These are phyloP conservation scores for Dascyllus trimaculatus DNA, from an alignment of 2,113 vertebrate genomes.

Conservation along the genomic window DNA sequence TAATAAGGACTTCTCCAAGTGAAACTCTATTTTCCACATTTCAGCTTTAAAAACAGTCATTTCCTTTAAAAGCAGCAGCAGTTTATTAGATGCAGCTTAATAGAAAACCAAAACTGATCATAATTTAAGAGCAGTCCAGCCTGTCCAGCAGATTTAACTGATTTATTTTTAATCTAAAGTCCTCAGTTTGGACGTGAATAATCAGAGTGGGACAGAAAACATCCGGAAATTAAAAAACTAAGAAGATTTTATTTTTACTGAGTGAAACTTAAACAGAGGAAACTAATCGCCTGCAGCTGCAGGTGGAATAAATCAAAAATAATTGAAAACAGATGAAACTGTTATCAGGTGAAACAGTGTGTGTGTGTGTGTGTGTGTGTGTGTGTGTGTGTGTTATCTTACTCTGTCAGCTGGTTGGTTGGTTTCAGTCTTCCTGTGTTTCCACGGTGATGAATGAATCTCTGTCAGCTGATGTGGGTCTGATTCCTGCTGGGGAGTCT, in stretches of 20 bases:
- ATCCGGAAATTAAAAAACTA: no score
- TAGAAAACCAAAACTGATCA: no score
- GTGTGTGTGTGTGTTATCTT: slow-evolving; percentile 32
- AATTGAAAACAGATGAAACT: slow-evolving; percentile 40
- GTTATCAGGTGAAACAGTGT: slow-evolving; percentile 33
- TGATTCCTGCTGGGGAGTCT: neutral
- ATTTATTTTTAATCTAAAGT: no score
- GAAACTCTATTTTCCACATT: neutral
- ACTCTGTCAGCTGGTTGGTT: slow-evolving; percentile 26
- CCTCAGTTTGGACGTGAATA: no score
- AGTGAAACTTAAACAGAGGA: no score
- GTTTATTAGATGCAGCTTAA: no score
- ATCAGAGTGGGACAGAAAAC: no score
- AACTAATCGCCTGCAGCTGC: neutral
- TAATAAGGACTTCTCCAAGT: neutral
- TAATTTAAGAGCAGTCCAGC: no score
- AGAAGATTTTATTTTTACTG: no score
- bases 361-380: no score
- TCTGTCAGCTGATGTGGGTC: slow-evolving; percentile 2
- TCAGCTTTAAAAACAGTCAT: no score
- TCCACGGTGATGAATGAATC: slow-evolving; percentile 9
- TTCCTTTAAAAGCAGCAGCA: neutral
- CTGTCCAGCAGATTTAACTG: no score
- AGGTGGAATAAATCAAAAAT: slow-evolving; percentile 36
- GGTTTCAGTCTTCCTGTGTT: slow-evolving; percentile 8